A percentile compares a stretch with the other conserved stretches of the same genome.
phyloP scores from a whole-genome alignment of 2,797 vertebrate species.

The Smutsia gigantea region DNA sequence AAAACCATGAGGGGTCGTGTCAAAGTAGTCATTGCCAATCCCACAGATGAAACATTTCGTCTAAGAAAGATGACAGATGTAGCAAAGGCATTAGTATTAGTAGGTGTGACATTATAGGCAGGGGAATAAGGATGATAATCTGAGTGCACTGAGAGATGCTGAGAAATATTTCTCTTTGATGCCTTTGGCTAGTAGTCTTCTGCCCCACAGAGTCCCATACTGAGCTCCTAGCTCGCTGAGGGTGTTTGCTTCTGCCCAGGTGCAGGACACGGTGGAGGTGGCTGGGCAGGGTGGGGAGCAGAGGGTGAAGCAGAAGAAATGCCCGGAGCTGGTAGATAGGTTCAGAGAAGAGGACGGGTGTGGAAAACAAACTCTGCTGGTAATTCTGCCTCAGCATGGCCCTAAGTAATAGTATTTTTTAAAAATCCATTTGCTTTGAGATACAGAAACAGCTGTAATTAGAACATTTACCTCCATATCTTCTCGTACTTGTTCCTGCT shows the following conservation, averaged over 20 bases:
- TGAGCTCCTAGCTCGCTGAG: not conserved
- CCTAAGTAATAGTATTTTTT: not conserved
- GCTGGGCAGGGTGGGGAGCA: not conserved
- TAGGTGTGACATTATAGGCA: not conserved
- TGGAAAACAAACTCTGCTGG: not conserved
- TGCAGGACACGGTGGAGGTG: not conserved
- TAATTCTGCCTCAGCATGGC: not conserved
- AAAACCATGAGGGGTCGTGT: constrained; percentile 97
- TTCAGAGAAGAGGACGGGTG: not conserved
- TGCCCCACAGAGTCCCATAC: too few species aligned
- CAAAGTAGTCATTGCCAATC: constrained; percentile 99
- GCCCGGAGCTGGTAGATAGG: not conserved
- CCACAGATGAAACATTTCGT: constrained; percentile 99
- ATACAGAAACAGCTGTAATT: not conserved
- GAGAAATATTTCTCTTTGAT: not conserved
- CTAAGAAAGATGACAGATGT: constrained; percentile 85
- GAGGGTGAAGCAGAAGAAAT: not conserved
- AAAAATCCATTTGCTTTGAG: not conserved
- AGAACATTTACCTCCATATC: constrained; percentile 95
- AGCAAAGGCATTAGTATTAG: not conserved
- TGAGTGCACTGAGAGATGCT: not conserved
- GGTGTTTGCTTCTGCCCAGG: not conserved
- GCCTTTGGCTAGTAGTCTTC: not conserved
- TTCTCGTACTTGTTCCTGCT: constrained; percentile 99
- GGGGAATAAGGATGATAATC: not conserved